Evolutionary conservation across 2,888 invertebrate species (phyloP).

Genomic region (Drosophila antonietae): DNA sequence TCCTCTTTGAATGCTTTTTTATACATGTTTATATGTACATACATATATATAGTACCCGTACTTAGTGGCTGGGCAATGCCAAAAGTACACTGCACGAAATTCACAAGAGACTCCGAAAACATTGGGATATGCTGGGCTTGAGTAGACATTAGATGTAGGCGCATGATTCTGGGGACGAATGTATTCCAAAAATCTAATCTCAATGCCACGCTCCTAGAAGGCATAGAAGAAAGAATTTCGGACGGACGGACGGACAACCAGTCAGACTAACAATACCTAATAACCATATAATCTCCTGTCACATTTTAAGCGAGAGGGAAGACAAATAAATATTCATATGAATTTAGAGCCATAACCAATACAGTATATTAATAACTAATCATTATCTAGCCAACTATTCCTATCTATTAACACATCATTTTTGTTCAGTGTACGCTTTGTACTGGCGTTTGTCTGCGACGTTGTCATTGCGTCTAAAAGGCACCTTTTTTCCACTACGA

Average conservation of each 20-base stretch:
- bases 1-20: conserved; percentile 36
- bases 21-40: conserved; percentile 12
- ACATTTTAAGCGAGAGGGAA: too few species aligned
- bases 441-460: conserved; percentile 36
- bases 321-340: too few species aligned
- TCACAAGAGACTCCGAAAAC: too few species aligned
- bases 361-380: too few species aligned
- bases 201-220: not conserved
- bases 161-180: not conserved
- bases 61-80: conserved; percentile 76
- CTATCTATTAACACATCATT: not conserved
- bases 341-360: too few species aligned
- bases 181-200: not conserved
- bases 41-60: conserved; percentile 39
- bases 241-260: too few species aligned
- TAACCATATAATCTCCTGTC: too few species aligned
- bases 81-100: conserved; percentile 32
- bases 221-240: too few species aligned
- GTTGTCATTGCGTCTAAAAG: conserved; percentile 65
- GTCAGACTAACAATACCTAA: too few species aligned
- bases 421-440: conserved; percentile 35
- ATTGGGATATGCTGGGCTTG: too few species aligned
- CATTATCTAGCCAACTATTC: not conserved
- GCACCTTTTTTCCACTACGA: conserved; percentile 63
- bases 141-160: too few species aligned